Evolutionary conservation across 2,888 invertebrate species (phyloP).

Genomic region (Drymonia ruficornis): DNA sequence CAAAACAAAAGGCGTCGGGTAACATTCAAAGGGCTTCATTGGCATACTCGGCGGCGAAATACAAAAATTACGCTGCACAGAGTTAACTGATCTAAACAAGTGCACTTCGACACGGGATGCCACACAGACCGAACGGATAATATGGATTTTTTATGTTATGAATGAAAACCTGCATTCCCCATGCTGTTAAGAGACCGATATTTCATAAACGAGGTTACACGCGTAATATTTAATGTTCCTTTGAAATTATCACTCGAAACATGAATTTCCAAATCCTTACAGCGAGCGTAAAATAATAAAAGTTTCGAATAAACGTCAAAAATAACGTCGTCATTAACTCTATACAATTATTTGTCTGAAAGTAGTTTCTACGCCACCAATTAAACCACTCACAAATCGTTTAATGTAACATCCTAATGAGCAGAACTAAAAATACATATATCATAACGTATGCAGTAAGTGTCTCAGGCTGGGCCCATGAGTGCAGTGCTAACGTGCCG

Average conservation of each 20-base stretch:
- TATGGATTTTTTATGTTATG: constrained; percentile 15
- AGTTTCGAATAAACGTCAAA: no score
- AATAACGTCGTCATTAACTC: no score
- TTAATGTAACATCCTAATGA: background rate
- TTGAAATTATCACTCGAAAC: no score
- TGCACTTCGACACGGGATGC: constrained; percentile 42
- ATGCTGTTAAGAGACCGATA: background rate
- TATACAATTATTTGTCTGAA: no score
- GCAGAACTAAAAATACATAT: constrained; percentile 11
- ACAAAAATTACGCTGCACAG: constrained; percentile 58
- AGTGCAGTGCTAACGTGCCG: constrained; percentile 58
- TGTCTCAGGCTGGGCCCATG: constrained; percentile 49
- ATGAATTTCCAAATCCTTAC: no score
- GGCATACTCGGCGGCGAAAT: constrained; percentile 58
- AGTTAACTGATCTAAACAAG: constrained; percentile 71
- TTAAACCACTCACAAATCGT: no score
- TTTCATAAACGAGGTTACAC: no score
- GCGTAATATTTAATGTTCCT: no score
- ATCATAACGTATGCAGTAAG: constrained; percentile 34
- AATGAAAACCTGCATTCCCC: background rate
- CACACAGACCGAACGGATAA: constrained; percentile 26
- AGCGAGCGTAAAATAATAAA: no score
- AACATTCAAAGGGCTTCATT: constrained; percentile 65
- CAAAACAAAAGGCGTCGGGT: constrained; percentile 54
- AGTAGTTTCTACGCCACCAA: no score